Evolutionary conservation across 2,888 invertebrate genomes (phyloP).

Genomic region (Adelphocoris suturalis): DNA sequence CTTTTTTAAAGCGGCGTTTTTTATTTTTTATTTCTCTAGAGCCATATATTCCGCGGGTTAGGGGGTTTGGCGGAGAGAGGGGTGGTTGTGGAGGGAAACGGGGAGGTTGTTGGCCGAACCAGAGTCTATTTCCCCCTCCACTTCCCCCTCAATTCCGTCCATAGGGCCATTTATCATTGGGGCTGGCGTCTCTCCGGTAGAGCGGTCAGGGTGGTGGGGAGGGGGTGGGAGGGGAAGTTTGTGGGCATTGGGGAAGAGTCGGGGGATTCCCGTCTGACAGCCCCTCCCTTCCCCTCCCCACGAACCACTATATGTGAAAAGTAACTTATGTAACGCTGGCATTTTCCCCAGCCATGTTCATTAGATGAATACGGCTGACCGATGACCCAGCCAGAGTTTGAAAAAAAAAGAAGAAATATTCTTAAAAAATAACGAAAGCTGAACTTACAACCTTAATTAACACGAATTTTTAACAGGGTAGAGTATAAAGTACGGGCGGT

Average conservation of each 20-base stretch:
- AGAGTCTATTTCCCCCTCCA: conserved; percentile 30
- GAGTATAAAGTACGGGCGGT: too few relatives aligned
- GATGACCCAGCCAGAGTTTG: conserved; percentile 44
- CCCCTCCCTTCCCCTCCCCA: background rate
- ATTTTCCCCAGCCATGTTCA: conserved; percentile 47
- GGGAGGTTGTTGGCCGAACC: conserved; percentile 16
- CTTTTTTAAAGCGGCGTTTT: conserved; percentile 7
- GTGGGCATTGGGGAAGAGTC: background rate
- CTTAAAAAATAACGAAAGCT: too few relatives aligned
- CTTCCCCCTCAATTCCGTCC: background rate
- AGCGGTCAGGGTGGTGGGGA: background rate
- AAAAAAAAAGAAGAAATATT: background rate
- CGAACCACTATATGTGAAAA: background rate
- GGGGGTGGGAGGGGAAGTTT: background rate
- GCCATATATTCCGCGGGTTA: conserved; percentile 40
- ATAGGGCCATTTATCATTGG: conserved; percentile 42
- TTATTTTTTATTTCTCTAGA: conserved; percentile 37
- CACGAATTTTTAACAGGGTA: too few relatives aligned
- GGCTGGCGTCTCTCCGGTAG: background rate
- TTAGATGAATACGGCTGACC: conserved; percentile 46
- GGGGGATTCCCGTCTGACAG: background rate
- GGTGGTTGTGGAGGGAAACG: background rate
- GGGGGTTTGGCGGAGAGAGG: background rate
- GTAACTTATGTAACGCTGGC: conserved; percentile 50
- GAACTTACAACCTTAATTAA: too few relatives aligned